These are phyloP conservation scores for Myripristis murdjan DNA, from an alignment of 2,797 vertebrate species.

Conservation along the genomic window DNA sequence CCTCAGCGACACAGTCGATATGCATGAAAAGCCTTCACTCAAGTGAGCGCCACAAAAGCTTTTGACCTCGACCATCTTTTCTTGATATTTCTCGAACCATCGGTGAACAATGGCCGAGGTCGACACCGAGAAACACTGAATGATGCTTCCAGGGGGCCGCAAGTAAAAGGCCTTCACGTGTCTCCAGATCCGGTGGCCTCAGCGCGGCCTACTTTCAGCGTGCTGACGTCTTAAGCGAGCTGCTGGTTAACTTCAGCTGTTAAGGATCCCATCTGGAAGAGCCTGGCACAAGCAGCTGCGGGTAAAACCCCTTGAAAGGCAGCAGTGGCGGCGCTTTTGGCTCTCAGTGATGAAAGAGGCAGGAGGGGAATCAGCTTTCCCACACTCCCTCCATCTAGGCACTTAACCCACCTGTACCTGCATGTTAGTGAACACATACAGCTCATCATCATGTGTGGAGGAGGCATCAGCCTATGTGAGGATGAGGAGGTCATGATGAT, in stretches of 20 bases:
- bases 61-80: conserved; percentile 30
- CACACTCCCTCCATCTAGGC: no score
- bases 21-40: conserved; percentile 26
- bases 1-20: neutral
- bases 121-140: conserved; percentile 16
- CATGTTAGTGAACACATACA: no score
- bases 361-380: no score
- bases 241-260: neutral
- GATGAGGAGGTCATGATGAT: no score
- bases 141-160: neutral
- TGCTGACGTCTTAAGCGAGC: conserved; percentile 1
- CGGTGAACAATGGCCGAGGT: conserved; percentile 20
- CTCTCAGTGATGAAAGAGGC: no score
- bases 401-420: no score
- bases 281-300: no score
- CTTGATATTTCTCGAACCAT: conserved; percentile 10
- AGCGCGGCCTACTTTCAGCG: conserved; percentile 13
- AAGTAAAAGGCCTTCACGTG: conserved; percentile 7
- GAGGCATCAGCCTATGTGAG: no score
- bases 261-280: no score
- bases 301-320: no score
- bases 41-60: conserved; percentile 30
- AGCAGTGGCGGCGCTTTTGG: no score
- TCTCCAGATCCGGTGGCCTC: conserved; percentile 11
- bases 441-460: no score